phyloP scores from a whole-genome alignment of 1,140 invertebrate species.

The Pseudomyrmex concolor region DNA sequence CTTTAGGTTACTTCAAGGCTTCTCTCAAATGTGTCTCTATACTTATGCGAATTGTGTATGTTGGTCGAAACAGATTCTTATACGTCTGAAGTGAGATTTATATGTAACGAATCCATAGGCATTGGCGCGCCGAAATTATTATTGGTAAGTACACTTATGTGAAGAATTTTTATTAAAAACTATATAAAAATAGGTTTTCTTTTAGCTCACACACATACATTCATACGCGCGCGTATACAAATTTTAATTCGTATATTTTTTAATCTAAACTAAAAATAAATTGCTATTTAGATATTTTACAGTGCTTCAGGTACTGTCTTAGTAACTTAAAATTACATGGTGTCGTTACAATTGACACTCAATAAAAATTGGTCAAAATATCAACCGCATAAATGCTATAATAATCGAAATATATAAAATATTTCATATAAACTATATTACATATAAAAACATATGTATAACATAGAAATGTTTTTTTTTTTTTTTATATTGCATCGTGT shows the following conservation, averaged over 20 bases:
- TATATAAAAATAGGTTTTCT: too few species aligned
- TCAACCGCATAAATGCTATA: not conserved
- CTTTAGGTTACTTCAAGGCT: too few species aligned
- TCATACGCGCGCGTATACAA: too few species aligned
- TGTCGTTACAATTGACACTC: not conserved
- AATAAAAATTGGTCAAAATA: slow-evolving; percentile 11
- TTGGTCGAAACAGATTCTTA: slow-evolving; percentile 59
- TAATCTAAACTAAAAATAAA: slow-evolving; percentile 6
- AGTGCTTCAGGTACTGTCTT: slow-evolving; percentile 36
- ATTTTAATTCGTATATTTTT: too few species aligned
- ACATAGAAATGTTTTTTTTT: slow-evolving; percentile 1
- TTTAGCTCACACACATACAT: not conserved
- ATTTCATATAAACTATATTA: slow-evolving; percentile 3
- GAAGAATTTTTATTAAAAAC: not conserved
- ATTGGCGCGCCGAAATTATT: slow-evolving; percentile 69
- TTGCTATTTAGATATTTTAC: not conserved
- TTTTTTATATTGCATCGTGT: not conserved
- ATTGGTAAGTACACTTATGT: slow-evolving; percentile 72
- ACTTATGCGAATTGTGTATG: too few species aligned
- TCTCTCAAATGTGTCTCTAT: too few species aligned
- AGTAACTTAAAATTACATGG: slow-evolving; percentile 16
- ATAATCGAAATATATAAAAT: slow-evolving; percentile 2
- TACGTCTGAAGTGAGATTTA: slow-evolving; percentile 72
- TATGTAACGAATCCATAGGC: slow-evolving; percentile 69
- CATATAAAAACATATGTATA: not conserved